A percentile compares a stretch with the other conserved stretches of the same genome.
Evolutionary conservation across 2,888 invertebrate genomes (phyloP).

Genomic region (Hemistola chrysoprasaria): DNA sequence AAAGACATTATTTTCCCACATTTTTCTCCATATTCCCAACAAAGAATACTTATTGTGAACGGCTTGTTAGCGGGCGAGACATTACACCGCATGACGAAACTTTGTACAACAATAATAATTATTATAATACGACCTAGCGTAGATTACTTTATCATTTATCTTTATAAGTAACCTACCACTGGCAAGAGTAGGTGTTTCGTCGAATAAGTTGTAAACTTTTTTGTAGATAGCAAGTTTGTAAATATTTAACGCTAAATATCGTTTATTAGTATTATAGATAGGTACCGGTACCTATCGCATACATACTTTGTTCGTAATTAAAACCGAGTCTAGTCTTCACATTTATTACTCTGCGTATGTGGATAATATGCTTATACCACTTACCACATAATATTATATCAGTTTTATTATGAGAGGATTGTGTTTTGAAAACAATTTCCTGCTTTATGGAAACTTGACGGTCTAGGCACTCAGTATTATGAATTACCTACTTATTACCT

Average conservation of each 20-base stretch:
- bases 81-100: slow-evolving; percentile 34
- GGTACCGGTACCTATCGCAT: too few relatives aligned
- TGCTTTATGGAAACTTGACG: slow-evolving; percentile 36
- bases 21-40: slow-evolving; percentile 32
- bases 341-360: too few relatives aligned
- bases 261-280: too few relatives aligned
- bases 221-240: slow-evolving; percentile 2
- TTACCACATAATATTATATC: too few relatives aligned
- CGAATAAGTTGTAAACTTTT: too few relatives aligned
- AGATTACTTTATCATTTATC: too few relatives aligned
- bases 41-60: slow-evolving; percentile 19
- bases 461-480: slow-evolving; percentile 27
- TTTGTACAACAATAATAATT: slow-evolving; percentile 13
- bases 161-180: too few relatives aligned
- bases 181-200: too few relatives aligned
- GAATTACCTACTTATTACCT: slow-evolving; percentile 22
- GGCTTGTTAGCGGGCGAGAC: slow-evolving; percentile 14
- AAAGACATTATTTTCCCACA: slow-evolving; percentile 39
- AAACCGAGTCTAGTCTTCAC: too few relatives aligned
- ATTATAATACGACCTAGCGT: too few relatives aligned
- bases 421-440: slow-evolving; percentile 51
- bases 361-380: too few relatives aligned
- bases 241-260: slow-evolving; percentile 3
- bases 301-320: too few relatives aligned
- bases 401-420: slow-evolving; percentile 30